Evolutionary conservation across 2,888 invertebrate species (phyloP).

Genomic region (Hedychridium roseum): DNA sequence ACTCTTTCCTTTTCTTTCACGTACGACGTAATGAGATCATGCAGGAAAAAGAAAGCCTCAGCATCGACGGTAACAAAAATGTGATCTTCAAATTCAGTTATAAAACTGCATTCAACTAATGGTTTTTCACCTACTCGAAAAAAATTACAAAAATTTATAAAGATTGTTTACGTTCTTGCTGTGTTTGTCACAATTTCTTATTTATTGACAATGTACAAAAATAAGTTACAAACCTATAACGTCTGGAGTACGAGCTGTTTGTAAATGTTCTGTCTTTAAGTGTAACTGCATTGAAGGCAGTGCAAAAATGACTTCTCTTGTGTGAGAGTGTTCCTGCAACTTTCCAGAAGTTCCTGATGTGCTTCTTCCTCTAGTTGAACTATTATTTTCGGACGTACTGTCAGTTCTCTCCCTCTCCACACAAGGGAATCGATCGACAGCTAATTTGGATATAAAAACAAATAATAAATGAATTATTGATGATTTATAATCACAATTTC

Average conservation of each 20-base stretch:
- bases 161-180: too few relatives aligned
- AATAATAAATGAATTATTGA: slow-evolving; percentile 4
- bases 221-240: slow-evolving; percentile 65
- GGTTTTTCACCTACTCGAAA: slow-evolving; percentile 76
- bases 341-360: slow-evolving; percentile 67
- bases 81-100: slow-evolving; percentile 98
- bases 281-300: slow-evolving; percentile 92
- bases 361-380: slow-evolving; percentile 64
- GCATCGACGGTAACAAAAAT: slow-evolving; percentile 98
- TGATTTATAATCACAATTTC: not conserved
- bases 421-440: slow-evolving; percentile 90
- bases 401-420: slow-evolving; percentile 79
- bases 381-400: slow-evolving; percentile 61
- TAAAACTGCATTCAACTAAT: slow-evolving; percentile 93
- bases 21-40: slow-evolving; percentile 95
- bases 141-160: too few relatives aligned
- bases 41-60: slow-evolving; percentile 97
- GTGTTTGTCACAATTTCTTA: too few relatives aligned
- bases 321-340: slow-evolving; percentile 81
- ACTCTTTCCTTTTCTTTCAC: slow-evolving; percentile 91
- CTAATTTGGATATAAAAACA: slow-evolving; percentile 63
- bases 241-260: slow-evolving; percentile 77
- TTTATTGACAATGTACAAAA: slow-evolving; percentile 2
- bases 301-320: slow-evolving; percentile 95
- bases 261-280: slow-evolving; percentile 91